These are phyloP conservation scores for Natator depressus DNA, from an alignment of 2,113 vertebrate species.

Conservation along the genomic window DNA sequence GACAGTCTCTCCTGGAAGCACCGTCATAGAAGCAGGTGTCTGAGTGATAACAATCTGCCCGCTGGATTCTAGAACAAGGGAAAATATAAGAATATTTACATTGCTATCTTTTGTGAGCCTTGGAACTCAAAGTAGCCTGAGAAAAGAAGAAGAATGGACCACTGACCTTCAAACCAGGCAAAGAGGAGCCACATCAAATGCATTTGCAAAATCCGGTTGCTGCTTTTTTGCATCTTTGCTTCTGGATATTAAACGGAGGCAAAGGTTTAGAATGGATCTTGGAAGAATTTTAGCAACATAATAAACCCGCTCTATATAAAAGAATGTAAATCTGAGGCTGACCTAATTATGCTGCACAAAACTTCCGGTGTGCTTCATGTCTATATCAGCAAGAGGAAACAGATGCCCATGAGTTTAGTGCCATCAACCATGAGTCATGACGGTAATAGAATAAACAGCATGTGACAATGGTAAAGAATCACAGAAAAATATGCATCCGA, in stretches of 20 bases:
- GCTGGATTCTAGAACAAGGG: constrained; percentile 40
- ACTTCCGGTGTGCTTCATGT: neutral
- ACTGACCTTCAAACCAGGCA: neutral
- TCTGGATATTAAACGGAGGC: neutral
- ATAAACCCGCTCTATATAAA: neutral
- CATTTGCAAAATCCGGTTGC: neutral
- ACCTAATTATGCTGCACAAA: neutral
- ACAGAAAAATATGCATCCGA: too few species aligned
- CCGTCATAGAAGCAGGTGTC: neutral
- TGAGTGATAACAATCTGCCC: constrained; percentile 68
- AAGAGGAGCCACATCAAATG: neutral
- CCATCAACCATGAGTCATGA: neutral
- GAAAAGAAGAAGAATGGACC: neutral
- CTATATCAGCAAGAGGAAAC: neutral
- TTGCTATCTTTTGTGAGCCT: neutral
- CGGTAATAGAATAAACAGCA: neutral
- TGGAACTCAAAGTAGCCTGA: neutral
- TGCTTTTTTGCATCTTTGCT: neutral
- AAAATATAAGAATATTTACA: neutral
- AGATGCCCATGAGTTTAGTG: neutral
- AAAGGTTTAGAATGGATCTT: neutral
- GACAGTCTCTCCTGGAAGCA: neutral
- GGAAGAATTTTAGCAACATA: neutral
- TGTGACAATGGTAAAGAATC: neutral
- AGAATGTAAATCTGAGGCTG: neutral